Evolutionary conservation across 2,797 vertebrate species (phyloP).

Genomic region (Lycodopsis pacificus): DNA sequence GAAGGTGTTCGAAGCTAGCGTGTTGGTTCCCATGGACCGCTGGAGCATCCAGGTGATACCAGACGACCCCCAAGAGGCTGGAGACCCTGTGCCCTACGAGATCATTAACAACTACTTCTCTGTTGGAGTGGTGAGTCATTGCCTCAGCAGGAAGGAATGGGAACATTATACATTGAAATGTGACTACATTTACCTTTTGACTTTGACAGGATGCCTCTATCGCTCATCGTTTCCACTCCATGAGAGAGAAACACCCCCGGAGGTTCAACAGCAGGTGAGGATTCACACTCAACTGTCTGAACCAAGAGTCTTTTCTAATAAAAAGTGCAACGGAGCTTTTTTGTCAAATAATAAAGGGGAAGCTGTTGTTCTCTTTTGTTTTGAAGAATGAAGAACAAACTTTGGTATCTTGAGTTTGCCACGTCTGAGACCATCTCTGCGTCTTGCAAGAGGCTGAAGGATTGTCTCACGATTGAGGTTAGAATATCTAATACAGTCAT

Average conservation of each 20-base stretch:
- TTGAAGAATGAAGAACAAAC: conserved; percentile 94
- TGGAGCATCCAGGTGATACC: conserved; percentile 91
- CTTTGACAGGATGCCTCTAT: conserved; percentile 92
- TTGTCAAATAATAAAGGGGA: neutral
- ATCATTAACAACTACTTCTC: conserved; percentile 99
- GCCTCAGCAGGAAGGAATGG: neutral
- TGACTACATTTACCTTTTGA: neutral
- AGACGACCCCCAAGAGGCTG: conserved; percentile 83
- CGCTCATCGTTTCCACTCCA: conserved; percentile 94
- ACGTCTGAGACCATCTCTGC: conserved; percentile 94
- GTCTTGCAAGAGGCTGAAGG: conserved; percentile 92
- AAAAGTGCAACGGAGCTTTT: neutral
- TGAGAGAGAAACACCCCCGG: conserved; percentile 95
- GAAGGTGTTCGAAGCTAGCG: conserved; percentile 88
- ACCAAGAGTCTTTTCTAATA: neutral
- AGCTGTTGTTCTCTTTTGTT: conserved; percentile 12
- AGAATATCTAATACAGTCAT: conserved; percentile 15
- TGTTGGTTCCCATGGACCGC: conserved; percentile 88
- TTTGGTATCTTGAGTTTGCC: conserved; percentile 96
- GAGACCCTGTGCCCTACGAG: conserved; percentile 92
- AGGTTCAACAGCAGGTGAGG: conserved; percentile 95
- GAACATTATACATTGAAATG: neutral
- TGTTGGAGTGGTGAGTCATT: conserved; percentile 91
- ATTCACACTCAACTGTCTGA: neutral
- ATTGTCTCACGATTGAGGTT: conserved; percentile 91